Evolutionary conservation across 2,113 vertebrate genomes (phyloP), one percentile per base, ranked within the genome.

Genomic region (Potamarius usumacintae): DNA sequence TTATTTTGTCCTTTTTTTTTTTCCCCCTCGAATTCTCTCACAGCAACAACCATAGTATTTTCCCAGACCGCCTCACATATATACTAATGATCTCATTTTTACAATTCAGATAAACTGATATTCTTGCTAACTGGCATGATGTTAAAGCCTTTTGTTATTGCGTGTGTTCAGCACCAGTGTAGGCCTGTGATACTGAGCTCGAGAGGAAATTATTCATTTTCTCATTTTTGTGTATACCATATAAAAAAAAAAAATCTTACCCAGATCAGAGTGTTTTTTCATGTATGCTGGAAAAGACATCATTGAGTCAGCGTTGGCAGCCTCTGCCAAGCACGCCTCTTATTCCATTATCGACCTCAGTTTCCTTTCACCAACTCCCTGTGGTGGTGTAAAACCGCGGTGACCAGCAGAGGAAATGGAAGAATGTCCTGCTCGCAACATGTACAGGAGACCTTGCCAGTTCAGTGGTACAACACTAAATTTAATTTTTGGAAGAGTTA

Each of bases 311-410:
- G 27, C 8, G 17, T 5, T 20, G 58, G 57, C 58, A 65, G 18
- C 48, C 78, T 67, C 69, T 85, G 89, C 89, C 89, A 82, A 83
- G 53, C n/a, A 30, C 52, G n/a, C 72, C 83, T 77, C 67, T 69
- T 87, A 48, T 87, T 89, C 83, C 83, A 88, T 89, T 83, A 89
- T 87, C 83, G 52, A 90, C 79, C 86, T 65, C 71, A 85, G 87
- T 27, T n/a, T 78, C 65, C 67, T 69, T 83, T 87, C 77, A 10
- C 53, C 52, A 55, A 15, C 50, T 65, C 77, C 72, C 69, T 87
- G 89, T 77, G 30, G 82, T 82, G 76, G 76, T 85, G 82, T 79
- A 63, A 87, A 84, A 80, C 57, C 69, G 5, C 80, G 8, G 85
- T 79, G 85, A 60, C 67, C 72, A 34, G 25, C 85, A 86, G 81